Base-by-base conservation (phyloP, 2,888 invertebrate genomes). In the Eupithecia abbreviata region DNA sequence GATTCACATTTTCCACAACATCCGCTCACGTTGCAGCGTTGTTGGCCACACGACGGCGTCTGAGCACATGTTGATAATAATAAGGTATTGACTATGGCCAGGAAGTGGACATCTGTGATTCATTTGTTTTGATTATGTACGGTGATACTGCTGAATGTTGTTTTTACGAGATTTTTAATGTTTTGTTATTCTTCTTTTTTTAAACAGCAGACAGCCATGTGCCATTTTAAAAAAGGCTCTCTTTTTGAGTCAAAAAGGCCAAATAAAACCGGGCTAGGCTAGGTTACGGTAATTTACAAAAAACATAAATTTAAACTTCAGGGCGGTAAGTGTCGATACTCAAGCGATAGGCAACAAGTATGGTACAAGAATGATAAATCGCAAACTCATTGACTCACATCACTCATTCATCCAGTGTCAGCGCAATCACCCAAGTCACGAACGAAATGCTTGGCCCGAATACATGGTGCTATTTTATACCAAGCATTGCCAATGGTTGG, bases 341-440 rank as follows among this genome's bases (percentile, higher is more conserved):
- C 45, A 9, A 69, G 4, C 45, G 69, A 69, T 69, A 72, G 65
- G 47, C 15, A 47, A 47, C 72, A 51, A 72, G 72, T 51, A 66
- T 65, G 65, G 51, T 69, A 75, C 69, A 76, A 69, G 65, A 76
- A 75, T 73, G 73, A 75, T 76, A 73, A 76, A 78, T 68, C 15
- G 75, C 47, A 75, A 69, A 74, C 49, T 69, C 74, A 78, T 71
- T 72, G 49, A 67, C 42, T 75, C 73, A 75, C n/a, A n/a, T n/a
- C n/a, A n/a, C n/a, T n/a, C n/a, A n/a, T n/a, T n/a, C n/a, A 73
- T 80, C 73, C 55, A 76, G 71, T 75, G 73, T 74, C 62, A 72
- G 72, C 75, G 77, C 81, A 82, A 82, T 78, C 81, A 77, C 81
- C 73, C 76, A 79, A 78, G 80, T 82, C 82, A 82, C 81, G 82